Evolutionary conservation across 2,797 vertebrate species (phyloP), one percentile per base, ranked within the genome.

Genomic region (Crocodylus rhombifer): DNA sequence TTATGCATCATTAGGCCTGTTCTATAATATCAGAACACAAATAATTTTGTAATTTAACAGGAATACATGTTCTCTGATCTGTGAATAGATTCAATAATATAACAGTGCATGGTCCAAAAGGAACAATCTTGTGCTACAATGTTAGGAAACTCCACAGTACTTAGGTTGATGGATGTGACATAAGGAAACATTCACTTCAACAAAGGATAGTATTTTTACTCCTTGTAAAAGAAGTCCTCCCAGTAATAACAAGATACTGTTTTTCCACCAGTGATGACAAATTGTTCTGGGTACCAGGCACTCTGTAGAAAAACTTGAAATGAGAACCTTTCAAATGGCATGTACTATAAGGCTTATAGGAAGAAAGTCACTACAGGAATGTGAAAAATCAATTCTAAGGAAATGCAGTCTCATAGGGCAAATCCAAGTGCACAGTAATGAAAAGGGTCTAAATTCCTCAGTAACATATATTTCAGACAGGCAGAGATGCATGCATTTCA

Each of bases 71-170:
- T 57, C 65, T 86, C 62, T 92, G 69, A 75, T 82, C 2, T 80
- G 81, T 61, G 87, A 95, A 64, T 85, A 83, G 60, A 75, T 25
- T 87, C 74, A 86, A 92, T 92, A 95, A 65, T 91, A 62, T 75
- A 86, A 84, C 88, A 79, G 16, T 84, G 71, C 81, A 75, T 95
- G 95, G 96, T 93, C 91, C 92, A 95, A 81, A 88, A 91, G 88
- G 85, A 90, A 90, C 83, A 92, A 95, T 74, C 57, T 94, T 87
- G 90, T 77, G 28, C 36, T 87, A 28, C 67, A 57, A 28, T 74
- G 77, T 91, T 86, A 92, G 81, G 85, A 97, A 92, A 83, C 90
- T 90, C 95, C 96, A 96, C 65, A 88, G 26, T 0, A 8, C 62
- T 91, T 86, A 95, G 56, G 81, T 1, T 93, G 87, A 92, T 95